Evolutionary conservation across 2,113 vertebrate species (phyloP).

Genomic region (Semnornis frantzii): DNA sequence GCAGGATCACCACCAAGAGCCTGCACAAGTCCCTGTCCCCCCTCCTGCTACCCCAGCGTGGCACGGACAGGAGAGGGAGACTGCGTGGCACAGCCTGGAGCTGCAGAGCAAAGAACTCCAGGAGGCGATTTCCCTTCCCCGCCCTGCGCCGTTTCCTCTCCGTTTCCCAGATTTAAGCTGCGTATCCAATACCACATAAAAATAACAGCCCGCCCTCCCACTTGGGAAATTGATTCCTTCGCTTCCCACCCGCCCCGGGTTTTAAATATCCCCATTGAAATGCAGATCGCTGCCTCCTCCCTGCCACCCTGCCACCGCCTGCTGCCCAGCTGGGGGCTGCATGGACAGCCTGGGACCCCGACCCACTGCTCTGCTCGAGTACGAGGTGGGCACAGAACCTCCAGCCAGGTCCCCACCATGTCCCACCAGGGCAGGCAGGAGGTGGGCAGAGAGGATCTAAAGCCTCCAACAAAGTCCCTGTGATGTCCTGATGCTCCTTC

Average conservation of each 20-base stretch:
- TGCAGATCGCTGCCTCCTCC: background rate
- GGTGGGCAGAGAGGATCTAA: no score
- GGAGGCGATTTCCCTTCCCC: background rate
- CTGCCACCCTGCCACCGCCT: background rate
- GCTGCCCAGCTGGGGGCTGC: background rate
- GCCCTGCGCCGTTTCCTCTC: background rate
- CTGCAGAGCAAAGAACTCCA: accelerated
- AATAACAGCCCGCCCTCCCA: conserved; percentile 64
- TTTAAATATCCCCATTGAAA: conserved; percentile 63
- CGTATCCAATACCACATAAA: conserved; percentile 19
- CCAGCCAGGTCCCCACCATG: no score
- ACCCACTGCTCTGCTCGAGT: accelerated
- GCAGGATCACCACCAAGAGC: accelerated
- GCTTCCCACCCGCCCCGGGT: conserved; percentile 37
- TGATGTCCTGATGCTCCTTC: no score
- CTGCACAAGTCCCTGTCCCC: accelerated
- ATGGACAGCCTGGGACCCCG: background rate
- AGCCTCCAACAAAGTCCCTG: no score
- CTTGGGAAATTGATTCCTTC: conserved; percentile 62
- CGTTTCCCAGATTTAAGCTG: background rate
- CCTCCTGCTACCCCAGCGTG: background rate
- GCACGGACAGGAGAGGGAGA: background rate
- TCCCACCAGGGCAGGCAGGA: no score
- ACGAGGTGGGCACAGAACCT: accelerated
- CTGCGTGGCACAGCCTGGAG: accelerated